Evolutionary conservation across 2,888 invertebrate genomes (phyloP), one percentile per base, ranked within the genome.

Genomic region (Cosmopolites sordidus): DNA sequence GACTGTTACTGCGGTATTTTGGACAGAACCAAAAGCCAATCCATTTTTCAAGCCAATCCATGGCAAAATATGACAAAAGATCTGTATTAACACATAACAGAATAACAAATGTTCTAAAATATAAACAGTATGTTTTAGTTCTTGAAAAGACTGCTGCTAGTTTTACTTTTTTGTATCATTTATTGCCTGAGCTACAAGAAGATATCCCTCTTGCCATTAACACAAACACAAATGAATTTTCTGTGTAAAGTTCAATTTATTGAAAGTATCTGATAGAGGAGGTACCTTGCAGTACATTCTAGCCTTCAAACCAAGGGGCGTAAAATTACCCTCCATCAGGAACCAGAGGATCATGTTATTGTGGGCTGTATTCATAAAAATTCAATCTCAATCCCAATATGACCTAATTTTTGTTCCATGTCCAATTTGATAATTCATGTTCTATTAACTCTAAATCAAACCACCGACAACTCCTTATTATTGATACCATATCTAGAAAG

Each of bases 401-500:
- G 79, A 72, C 81, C 79, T 43, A 79, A 83, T 51, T 75, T 78
- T 39, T 86, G 86, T 64, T 75, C 75, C 48, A 60, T 55, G 5
- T 59, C 62, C 17, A 76, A 77, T 51, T 72, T 70, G 29, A 65
- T 76, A 9, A 75, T 75, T 43, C 75, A 77, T 0, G 82, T 87
- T 0, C 76, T 84, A 18, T 78, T 84, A 47, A 78, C 83, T 14
- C 69, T 86, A 9, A 87, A 86, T 63, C 82, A 79, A 58, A 83
- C 84, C 0, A 79, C 80, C 0, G 79, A 79, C 29, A 81, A 84
- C 39, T 80, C 84, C 44, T 79, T 82, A 45, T 71, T 83, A 12
- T 79, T 83, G 56, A 80, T 89, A 18, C 93, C 93, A 0, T 94
- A 83, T 66, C 93, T 93, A 0, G 90, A 91, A 64, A 82, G 86